Percentiles rank a stretch among this genome's conserved stretches.
phyloP scores from a whole-genome alignment of 2,113 vertebrate species.

The Cephalopterus ornatus region DNA sequence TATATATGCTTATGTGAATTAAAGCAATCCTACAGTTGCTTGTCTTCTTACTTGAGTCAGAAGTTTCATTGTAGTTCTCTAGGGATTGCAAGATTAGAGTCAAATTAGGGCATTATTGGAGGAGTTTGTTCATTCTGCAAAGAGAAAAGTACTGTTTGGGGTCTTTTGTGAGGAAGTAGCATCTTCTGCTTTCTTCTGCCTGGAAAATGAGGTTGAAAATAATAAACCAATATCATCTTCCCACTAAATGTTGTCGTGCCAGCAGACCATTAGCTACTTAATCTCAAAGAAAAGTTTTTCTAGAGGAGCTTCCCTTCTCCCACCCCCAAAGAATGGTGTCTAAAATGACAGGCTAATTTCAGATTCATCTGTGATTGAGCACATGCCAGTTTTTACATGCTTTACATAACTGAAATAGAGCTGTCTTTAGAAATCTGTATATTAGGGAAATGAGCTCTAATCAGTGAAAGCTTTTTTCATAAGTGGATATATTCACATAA shows the following conservation, averaged over 20 bases:
- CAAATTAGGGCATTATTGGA: neutral
- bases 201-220: neutral
- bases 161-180: neutral
- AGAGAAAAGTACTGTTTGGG: neutral
- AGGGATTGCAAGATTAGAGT: neutral
- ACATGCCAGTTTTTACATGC: slow-evolving; percentile 74
- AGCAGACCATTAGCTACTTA: slow-evolving; percentile 9
- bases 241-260: neutral
- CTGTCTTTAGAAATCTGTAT: slow-evolving; percentile 75
- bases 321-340: slow-evolving; percentile 49
- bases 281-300: slow-evolving; percentile 39
- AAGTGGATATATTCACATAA: slow-evolving; percentile 63
- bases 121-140: neutral
- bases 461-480: slow-evolving; percentile 66
- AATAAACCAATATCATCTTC: neutral
- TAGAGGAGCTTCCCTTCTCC: slow-evolving; percentile 21
- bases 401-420: slow-evolving; percentile 81
- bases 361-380: slow-evolving; percentile 77
- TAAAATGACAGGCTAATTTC: slow-evolving; percentile 79
- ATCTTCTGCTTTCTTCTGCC: neutral
- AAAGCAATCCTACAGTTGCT: neutral
- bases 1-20: neutral
- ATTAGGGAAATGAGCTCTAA: slow-evolving; percentile 76
- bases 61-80: neutral
- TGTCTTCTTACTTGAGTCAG: neutral